Percentiles rank a stretch among this genome's conserved stretches.
Evolutionary conservation across 1,140 invertebrate species (phyloP).

Genomic region (Helicoverpa armigera): DNA sequence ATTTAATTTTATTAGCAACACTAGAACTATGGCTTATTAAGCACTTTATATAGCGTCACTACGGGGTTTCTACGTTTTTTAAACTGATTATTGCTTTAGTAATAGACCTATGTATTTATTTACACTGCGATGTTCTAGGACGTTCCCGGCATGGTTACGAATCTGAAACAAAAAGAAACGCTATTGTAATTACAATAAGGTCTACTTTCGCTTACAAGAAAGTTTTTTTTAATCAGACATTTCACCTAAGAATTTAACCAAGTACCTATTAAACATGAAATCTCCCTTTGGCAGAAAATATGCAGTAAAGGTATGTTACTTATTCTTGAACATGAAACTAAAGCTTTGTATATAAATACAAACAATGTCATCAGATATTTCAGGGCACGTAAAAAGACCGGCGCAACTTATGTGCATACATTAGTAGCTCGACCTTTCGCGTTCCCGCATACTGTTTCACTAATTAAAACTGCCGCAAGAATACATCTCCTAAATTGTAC

Average conservation of each 20-base stretch:
- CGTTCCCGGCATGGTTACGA: conserved; percentile 39
- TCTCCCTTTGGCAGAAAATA: not conserved
- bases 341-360: not conserved
- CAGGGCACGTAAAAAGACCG: conserved; percentile 20
- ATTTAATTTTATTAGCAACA: conserved; percentile 60
- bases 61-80: conserved; percentile 77
- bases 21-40: conserved; percentile 67
- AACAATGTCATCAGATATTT: conserved; percentile 75
- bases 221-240: not conserved
- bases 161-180: conserved; percentile 74
- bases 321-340: not conserved
- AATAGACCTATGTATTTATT: conserved; percentile 74
- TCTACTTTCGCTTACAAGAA: too few species aligned
- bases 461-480: conserved; percentile 17
- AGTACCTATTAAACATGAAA: not conserved
- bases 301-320: not conserved
- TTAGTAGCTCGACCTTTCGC: not conserved
- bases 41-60: conserved; percentile 73
- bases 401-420: conserved; percentile 13
- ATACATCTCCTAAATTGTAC: not conserved
- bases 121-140: conserved; percentile 58
- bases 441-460: conserved; percentile 33
- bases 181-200: not conserved
- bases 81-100: conserved; percentile 77
- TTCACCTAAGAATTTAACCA: not conserved